Percentiles rank a stretch among this genome's conserved stretches.
These are phyloP conservation scores for Drosophila navojoa DNA, from an alignment of 1,140 invertebrate genomes.

Conservation along the genomic window DNA sequence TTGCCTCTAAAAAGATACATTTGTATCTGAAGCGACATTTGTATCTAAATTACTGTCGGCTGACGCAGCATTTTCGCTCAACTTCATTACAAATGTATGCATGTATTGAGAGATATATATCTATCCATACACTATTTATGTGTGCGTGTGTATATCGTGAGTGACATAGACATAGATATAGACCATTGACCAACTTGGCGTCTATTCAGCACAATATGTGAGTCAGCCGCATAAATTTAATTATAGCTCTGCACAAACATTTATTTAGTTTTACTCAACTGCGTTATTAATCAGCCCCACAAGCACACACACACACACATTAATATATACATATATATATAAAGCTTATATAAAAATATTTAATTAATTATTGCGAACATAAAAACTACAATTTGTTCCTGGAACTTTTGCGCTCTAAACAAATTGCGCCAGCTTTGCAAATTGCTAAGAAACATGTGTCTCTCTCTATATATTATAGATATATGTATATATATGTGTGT, in stretches of 20 bases:
- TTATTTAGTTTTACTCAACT: conserved; percentile 74
- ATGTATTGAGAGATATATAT: conserved; percentile 20
- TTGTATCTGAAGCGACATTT: conserved; percentile 55
- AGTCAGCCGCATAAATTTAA: conserved; percentile 78
- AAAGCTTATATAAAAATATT: conserved; percentile 36
- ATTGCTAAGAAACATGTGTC: conserved; percentile 15
- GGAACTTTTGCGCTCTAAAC: conserved; percentile 50
- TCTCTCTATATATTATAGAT: not conserved
- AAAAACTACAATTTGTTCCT: conserved; percentile 57
- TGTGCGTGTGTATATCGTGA: conserved; percentile 29
- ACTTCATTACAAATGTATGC: conserved; percentile 47
- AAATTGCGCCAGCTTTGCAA: conserved; percentile 38
- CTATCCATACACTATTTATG: too few relatives aligned
- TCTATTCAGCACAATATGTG: conserved; percentile 59
- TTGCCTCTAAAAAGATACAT: conserved; percentile 36
- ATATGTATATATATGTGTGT: conserved; percentile 12
- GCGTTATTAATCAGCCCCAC: conserved; percentile 62
- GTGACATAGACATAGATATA: conserved; percentile 58
- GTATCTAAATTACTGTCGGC: conserved; percentile 54
- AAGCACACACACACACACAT: conserved; percentile 7
- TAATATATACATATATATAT: not conserved
- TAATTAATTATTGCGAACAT: conserved; percentile 70
- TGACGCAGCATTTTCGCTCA: conserved; percentile 56
- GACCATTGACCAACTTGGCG: conserved; percentile 70
- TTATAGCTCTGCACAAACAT: conserved; percentile 74